These are phyloP conservation scores for Willisornis vidua DNA, from an alignment of 2,113 vertebrate genomes.

Conservation along the genomic window DNA sequence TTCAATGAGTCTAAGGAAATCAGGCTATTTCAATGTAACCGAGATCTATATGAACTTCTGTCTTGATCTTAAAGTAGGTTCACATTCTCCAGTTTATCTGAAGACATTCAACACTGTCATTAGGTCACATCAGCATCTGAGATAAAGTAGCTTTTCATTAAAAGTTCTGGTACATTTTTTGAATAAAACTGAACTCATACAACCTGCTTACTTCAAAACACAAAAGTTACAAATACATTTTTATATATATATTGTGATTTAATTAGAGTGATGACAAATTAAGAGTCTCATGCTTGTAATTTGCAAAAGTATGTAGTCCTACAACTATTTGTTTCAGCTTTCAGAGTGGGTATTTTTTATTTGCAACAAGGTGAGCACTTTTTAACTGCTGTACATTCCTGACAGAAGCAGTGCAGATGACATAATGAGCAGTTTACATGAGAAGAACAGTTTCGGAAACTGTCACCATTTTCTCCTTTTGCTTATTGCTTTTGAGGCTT, in stretches of 20 bases:
- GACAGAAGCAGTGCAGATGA: neutral
- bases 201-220: neutral
- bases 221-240: no score
- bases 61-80: neutral
- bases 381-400: neutral
- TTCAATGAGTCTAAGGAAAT: neutral
- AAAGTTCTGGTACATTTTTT: neutral
- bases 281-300: neutral
- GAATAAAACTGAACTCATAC: neutral
- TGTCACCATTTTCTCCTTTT: neutral
- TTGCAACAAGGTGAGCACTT: neutral
- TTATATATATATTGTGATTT: neutral
- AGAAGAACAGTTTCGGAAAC: neutral
- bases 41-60: neutral
- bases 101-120: neutral
- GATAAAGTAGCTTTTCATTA: neutral
- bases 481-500: neutral
- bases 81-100: neutral
- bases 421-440: neutral
- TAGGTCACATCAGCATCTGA: neutral
- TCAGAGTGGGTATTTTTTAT: neutral
- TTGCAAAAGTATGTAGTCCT: neutral
- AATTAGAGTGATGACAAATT: neutral
- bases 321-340: neutral
- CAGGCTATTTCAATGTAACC: neutral